Evolutionary conservation across 2,113 vertebrate species (phyloP), one percentile per base, ranked within the genome.

Genomic region (Anhinga rufa): DNA sequence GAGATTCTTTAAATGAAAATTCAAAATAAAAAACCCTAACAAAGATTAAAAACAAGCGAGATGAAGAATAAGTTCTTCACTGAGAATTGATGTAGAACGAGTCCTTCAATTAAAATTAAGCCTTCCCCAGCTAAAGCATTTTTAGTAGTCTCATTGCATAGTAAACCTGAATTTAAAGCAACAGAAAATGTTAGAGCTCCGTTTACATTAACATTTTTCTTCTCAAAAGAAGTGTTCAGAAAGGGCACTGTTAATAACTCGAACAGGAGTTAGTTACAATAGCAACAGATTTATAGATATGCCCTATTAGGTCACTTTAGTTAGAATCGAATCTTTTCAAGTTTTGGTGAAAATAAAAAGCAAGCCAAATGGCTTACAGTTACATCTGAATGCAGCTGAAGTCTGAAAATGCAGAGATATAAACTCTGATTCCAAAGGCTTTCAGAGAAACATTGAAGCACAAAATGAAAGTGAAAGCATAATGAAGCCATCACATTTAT

Each of bases 381-480:
- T 36, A 24, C 49, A 49, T 17, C 2, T 34, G 46, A 88, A 69
- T 0, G 18, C 72, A 40, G 49, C 38, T 34, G 57, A 57, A 79
- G 87, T 61, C 22, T 21, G n/a, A 78, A 82, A 51, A 29, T 2
- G 18, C 29, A 9, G 68, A 65, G 16, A 69, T 5, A 44, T 0
- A 42, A 88, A 34, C 57, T 48, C 46, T 34, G n/a, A 72, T 74
- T 82, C 79, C 81, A 76, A 90, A 92, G 66, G 17, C 49, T 90
- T 90, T 54, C 49, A 54, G 36, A 28, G 71, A 62, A 51, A 95
- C 70, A 76, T 2, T 28, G 71, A 46, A 51, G 91, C 24, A 66
- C 62, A 96, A 96, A 97, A 89, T 95, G 91, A 97, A 97, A 97
- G 91, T 60, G 94, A 97, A 97, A 97, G 92, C 92, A 29, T 29